phyloP scores from a whole-genome alignment of 2,888 invertebrate genomes.

The Patella pellucida region DNA sequence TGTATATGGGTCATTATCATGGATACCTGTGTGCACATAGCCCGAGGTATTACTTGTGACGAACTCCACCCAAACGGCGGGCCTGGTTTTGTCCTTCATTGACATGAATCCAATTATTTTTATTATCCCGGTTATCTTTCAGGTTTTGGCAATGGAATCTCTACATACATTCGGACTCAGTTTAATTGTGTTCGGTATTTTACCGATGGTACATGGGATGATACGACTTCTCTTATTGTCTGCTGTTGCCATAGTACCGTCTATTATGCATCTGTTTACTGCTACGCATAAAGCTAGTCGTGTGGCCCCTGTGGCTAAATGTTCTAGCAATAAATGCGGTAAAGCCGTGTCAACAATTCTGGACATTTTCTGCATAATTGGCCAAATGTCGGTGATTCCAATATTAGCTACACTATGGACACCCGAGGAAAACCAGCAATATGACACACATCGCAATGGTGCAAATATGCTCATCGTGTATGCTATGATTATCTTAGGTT shows the following conservation, averaged over 20 bases:
- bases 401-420: slow-evolving; percentile 28
- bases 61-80: no score
- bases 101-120: neutral
- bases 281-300: slow-evolving; percentile 13
- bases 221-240: slow-evolving; percentile 52
- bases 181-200: slow-evolving; percentile 60
- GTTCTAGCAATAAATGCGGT: neutral
- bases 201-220: slow-evolving; percentile 55
- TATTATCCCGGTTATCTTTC: slow-evolving; percentile 22
- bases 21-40: no score
- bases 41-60: no score
- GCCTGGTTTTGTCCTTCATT: no score
- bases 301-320: neutral
- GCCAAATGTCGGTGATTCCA: slow-evolving; percentile 45
- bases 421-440: neutral
- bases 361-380: slow-evolving; percentile 35
- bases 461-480: neutral
- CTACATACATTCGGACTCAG: slow-evolving; percentile 59
- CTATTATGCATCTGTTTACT: slow-evolving; percentile 52
- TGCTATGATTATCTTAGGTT: slow-evolving; percentile 34
- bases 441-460: neutral
- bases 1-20: no score
- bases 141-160: slow-evolving; percentile 48
- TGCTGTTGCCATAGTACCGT: slow-evolving; percentile 56
- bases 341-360: neutral